phyloP scores from a whole-genome alignment of 1,140 invertebrate species.

The Latrodectus geometricus region DNA sequence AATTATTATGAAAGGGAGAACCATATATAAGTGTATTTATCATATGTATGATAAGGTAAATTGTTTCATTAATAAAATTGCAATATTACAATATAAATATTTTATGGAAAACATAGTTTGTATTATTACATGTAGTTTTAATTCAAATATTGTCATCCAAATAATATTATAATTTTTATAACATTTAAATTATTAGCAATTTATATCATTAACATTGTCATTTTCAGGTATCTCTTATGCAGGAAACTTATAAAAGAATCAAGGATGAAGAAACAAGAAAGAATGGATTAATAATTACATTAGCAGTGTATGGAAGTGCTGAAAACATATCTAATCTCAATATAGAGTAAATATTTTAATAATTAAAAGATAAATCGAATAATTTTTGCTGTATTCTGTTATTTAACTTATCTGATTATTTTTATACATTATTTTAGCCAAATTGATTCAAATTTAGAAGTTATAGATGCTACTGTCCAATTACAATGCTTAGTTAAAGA shows the following conservation, averaged over 20 bases:
- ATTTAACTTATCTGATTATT: not conserved
- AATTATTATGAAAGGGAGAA: too few relatives aligned
- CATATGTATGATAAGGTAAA: too few relatives aligned
- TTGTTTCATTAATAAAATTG: too few relatives aligned
- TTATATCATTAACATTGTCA: not conserved
- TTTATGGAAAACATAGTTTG: too few relatives aligned
- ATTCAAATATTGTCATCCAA: not conserved
- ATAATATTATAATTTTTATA: conserved; percentile 14
- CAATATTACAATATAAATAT: too few relatives aligned
- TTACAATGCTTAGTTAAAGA: conserved; percentile 94
- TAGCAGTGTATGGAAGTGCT: conserved; percentile 78
- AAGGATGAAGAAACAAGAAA: conserved; percentile 80
- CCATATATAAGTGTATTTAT: too few relatives aligned
- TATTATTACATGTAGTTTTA: too few relatives aligned
- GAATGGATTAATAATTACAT: conserved; percentile 86
- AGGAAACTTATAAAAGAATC: conserved; percentile 80
- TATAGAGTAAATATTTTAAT: conserved; percentile 33
- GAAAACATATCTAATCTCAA: conserved; percentile 40
- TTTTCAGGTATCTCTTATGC: conserved; percentile 83
- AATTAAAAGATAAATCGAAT: not conserved
- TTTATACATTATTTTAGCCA: conserved; percentile 2
- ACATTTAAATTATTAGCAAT: not conserved
- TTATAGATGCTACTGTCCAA: conserved; percentile 92
- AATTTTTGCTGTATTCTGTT: not conserved
- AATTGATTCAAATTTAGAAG: conserved; percentile 70